These are phyloP conservation scores for Andrena dorsata DNA, from an alignment of 2,888 invertebrate species.

Conservation along the genomic window DNA sequence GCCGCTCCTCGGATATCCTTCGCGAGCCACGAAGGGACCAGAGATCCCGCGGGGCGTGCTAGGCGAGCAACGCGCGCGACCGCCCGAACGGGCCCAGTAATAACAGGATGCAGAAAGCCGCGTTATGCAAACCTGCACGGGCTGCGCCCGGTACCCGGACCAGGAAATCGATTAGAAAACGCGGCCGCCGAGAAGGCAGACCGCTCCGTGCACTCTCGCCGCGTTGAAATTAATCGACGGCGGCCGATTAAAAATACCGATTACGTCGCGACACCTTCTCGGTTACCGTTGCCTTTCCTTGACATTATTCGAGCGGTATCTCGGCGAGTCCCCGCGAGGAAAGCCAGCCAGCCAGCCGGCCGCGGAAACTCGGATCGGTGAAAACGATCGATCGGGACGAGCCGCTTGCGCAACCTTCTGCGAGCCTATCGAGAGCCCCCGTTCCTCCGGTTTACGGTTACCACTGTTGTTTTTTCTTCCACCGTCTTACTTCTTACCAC, in stretches of 20 bases:
- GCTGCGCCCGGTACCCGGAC: slow-evolving; percentile 50
- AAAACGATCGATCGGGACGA: slow-evolving; percentile 1
- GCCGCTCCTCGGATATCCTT: slow-evolving; percentile 22
- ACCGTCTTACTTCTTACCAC: not conserved
- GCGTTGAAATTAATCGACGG: slow-evolving; percentile 20
- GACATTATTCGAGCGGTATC: slow-evolving; percentile 63
- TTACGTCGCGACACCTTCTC: slow-evolving; percentile 24
- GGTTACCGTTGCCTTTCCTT: slow-evolving; percentile 69
- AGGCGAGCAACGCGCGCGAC: not conserved
- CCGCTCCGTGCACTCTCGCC: not conserved
- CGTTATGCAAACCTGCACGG: slow-evolving; percentile 67
- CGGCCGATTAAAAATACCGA: slow-evolving; percentile 53
- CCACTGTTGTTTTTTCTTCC: not conserved
- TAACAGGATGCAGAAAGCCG: slow-evolving; percentile 44
- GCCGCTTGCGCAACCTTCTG: not conserved
- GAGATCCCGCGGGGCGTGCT: not conserved
- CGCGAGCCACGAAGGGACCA: slow-evolving; percentile 1
- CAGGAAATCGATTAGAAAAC: slow-evolving; percentile 71
- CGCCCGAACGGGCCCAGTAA: slow-evolving; percentile 25
- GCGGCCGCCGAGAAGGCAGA: not conserved
- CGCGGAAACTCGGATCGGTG: slow-evolving; percentile 8
- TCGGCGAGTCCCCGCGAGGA: slow-evolving; percentile 4
- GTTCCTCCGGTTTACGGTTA: not conserved
- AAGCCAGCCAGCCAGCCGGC: not conserved
- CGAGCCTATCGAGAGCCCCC: not conserved